Percentiles rank a stretch among this genome's conserved stretches.
Conservation (phyloP, 2,888 invertebrate genomes). For the Synanthedon vespiformis region DNA sequence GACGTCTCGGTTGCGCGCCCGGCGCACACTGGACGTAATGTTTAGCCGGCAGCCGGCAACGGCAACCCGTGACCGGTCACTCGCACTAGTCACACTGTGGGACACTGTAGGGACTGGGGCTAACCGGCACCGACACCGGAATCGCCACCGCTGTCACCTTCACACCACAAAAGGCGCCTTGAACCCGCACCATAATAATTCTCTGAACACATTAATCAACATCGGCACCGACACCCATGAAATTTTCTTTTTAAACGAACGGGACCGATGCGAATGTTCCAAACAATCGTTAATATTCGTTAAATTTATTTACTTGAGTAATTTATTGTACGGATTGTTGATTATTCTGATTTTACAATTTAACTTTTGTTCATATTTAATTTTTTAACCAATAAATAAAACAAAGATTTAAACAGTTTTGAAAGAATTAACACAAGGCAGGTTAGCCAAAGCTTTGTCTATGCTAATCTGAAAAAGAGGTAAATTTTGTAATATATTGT, state of each 20-base stretch:
- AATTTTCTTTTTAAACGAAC: constrained; percentile 10
- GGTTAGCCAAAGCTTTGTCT: too few relatives aligned
- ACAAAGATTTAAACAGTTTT: too few relatives aligned
- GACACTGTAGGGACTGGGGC: constrained; percentile 7
- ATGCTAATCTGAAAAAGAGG: too few relatives aligned
- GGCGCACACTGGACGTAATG: constrained; percentile 43
- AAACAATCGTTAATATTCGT: neutral
- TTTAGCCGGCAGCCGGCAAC: constrained; percentile 11
- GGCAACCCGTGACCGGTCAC: neutral
- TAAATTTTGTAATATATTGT: too few relatives aligned
- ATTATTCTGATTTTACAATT: neutral
- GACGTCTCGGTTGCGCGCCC: constrained; percentile 55
- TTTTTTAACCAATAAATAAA: too few relatives aligned
- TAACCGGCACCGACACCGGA: constrained; percentile 11
- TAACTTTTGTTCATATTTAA: too few relatives aligned
- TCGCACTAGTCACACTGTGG: too few relatives aligned
- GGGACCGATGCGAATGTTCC: neutral
- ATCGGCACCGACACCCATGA: constrained; percentile 21
- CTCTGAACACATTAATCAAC: constrained; percentile 23
- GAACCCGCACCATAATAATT: constrained; percentile 23
- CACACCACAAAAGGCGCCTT: constrained; percentile 18
- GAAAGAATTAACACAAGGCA: too few relatives aligned
- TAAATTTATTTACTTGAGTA: neutral
- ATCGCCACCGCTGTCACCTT: constrained; percentile 20
- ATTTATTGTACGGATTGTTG: neutral